phyloP scores from a whole-genome alignment of 2,888 invertebrate genomes.

The Drosophila nr. fundita region DNA sequence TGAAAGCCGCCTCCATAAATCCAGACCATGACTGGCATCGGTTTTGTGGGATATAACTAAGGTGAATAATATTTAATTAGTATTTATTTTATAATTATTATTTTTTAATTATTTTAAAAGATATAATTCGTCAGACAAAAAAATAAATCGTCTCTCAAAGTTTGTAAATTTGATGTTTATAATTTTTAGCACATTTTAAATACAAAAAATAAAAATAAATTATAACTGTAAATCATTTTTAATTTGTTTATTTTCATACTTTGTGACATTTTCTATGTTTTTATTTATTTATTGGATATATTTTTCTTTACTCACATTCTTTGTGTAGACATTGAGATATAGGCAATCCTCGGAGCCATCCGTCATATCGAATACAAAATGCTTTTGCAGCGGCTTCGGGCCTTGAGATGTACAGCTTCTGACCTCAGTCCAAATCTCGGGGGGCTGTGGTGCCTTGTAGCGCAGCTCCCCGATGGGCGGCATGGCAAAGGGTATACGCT shows the following conservation, averaged over 20 bases:
- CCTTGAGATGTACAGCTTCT: slow-evolving; percentile 85
- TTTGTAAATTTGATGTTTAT: background rate
- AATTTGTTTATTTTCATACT: background rate
- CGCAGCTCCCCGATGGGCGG: slow-evolving; percentile 83
- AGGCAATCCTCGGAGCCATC: slow-evolving; percentile 87
- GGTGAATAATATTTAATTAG: background rate
- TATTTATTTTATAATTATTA: background rate
- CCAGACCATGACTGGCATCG: slow-evolving; percentile 86
- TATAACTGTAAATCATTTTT: too few relatives aligned
- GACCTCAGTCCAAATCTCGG: slow-evolving; percentile 85
- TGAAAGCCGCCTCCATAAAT: slow-evolving; percentile 86
- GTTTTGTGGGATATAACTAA: slow-evolving; percentile 81
- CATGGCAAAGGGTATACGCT: slow-evolving; percentile 84
- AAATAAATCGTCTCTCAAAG: background rate
- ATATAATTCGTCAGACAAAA: background rate
- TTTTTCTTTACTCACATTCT: slow-evolving; percentile 75
- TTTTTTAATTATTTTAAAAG: too few relatives aligned
- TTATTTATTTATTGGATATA: background rate
- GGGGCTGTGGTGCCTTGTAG: slow-evolving; percentile 85
- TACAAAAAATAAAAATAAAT: too few relatives aligned
- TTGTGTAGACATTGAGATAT: slow-evolving; percentile 86
- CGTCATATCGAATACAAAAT: slow-evolving; percentile 83
- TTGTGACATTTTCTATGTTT: background rate
- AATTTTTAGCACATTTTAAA: too few relatives aligned
- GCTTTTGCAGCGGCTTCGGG: slow-evolving; percentile 83